Percentiles rank a stretch among this genome's conserved stretches.
These are phyloP conservation scores for Okamejei kenojei DNA, from an alignment of 2,797 vertebrate species.

Conservation along the genomic window DNA sequence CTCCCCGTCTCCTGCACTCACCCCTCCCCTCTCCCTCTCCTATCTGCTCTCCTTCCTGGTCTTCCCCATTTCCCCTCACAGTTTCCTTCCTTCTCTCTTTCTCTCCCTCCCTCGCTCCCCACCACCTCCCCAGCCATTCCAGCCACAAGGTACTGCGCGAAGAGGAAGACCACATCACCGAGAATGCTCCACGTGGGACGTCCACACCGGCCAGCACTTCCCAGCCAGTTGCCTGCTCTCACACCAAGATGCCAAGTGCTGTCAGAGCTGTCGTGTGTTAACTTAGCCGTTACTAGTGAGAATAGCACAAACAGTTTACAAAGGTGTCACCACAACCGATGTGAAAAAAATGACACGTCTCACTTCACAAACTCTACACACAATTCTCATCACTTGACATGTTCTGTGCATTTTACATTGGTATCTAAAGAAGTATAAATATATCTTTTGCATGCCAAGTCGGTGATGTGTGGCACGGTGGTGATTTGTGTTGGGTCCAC, in stretches of 20 bases:
- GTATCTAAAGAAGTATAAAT: neutral
- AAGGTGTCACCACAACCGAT: neutral
- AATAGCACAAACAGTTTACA: neutral
- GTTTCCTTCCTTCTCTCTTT: neutral
- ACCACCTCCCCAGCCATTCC: conserved; percentile 46
- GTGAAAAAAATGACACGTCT: neutral
- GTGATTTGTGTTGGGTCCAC: neutral
- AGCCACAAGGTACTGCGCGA: neutral
- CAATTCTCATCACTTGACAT: neutral
- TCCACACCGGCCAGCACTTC: neutral
- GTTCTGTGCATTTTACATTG: neutral
- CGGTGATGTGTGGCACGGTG: neutral
- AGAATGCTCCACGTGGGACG: neutral
- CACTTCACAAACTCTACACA: neutral
- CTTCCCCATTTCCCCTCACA: neutral
- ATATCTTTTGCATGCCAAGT: no score
- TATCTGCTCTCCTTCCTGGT: conserved; percentile 38
- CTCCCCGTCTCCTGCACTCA: conserved; percentile 38
- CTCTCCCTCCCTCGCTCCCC: conserved; percentile 40
- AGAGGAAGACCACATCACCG: neutral
- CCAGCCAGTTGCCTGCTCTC: neutral
- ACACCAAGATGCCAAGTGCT: neutral
- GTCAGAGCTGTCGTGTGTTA: conserved; percentile 1
- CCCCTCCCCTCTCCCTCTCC: conserved; percentile 42
- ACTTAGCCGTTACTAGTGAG: neutral